These are phyloP conservation scores for Bombus affinis DNA, from an alignment of 1,140 invertebrate genomes.

Conservation along the genomic window DNA sequence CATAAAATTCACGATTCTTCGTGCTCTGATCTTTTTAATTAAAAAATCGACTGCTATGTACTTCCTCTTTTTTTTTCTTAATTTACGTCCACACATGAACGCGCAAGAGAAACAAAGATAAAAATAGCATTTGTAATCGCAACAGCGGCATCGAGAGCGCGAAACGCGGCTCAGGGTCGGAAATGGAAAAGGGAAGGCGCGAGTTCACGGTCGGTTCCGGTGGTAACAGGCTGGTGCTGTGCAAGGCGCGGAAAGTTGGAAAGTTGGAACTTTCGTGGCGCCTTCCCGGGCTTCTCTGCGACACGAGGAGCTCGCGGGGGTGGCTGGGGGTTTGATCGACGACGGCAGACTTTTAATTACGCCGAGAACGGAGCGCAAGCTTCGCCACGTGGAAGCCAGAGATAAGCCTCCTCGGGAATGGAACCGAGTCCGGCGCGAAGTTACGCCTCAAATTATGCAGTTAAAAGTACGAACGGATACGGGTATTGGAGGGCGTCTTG, in stretches of 20 bases:
- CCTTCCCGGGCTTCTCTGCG: conserved; percentile 47
- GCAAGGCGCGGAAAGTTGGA: conserved; percentile 29
- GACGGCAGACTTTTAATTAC: conserved; percentile 71
- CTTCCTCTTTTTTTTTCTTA: too few relatives aligned
- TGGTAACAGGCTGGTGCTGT: conserved; percentile 14
- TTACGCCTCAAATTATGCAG: conserved; percentile 64
- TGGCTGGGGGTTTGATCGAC: conserved; percentile 50
- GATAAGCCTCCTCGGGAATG: conserved; percentile 63
- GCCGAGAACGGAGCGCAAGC: conserved; percentile 32
- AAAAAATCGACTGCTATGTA: too few relatives aligned
- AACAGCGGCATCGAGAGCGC: too few relatives aligned
- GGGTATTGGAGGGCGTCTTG: conserved; percentile 45
- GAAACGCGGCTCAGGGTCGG: too few relatives aligned
- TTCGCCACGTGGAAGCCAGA: conserved; percentile 60
- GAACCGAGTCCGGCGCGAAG: conserved; percentile 56
- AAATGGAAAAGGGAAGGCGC: too few relatives aligned
- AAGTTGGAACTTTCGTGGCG: conserved; percentile 52
- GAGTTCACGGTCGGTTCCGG: not conserved
- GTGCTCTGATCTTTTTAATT: too few relatives aligned
- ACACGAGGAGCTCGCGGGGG: conserved; percentile 37
- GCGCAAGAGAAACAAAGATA: not conserved
- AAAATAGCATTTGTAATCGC: not conserved
- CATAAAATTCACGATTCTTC: too few relatives aligned
- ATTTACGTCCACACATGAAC: too few relatives aligned
- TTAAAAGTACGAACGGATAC: conserved; percentile 62